Conservation (phyloP, 1,140 invertebrate genomes). For the Scaptodrosophila lebanonensis region DNA sequence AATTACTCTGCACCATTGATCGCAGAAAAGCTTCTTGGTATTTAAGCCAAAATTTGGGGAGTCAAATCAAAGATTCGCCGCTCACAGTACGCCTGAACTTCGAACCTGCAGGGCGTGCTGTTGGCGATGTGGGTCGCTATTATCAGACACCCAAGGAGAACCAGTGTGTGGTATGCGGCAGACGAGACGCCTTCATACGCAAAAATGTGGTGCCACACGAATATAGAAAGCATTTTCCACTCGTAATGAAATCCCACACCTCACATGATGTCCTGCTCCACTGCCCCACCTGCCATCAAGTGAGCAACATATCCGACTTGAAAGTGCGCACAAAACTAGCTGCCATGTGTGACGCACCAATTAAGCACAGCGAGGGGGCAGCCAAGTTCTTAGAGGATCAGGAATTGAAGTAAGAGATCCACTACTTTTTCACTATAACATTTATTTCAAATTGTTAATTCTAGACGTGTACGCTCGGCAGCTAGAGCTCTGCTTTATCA, state of each 20-base stretch:
- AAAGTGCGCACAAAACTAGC: slow-evolving; percentile 81
- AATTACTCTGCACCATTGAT: slow-evolving; percentile 88
- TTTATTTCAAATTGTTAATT: slow-evolving; percentile 23
- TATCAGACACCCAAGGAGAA: slow-evolving; percentile 87
- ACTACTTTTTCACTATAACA: background rate
- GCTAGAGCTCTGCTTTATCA: slow-evolving; percentile 82
- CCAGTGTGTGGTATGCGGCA: slow-evolving; percentile 90
- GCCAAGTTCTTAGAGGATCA: slow-evolving; percentile 70
- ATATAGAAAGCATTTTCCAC: slow-evolving; percentile 89
- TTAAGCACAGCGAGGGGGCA: slow-evolving; percentile 53
- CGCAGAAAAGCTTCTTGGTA: slow-evolving; percentile 90
- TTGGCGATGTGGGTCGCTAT: slow-evolving; percentile 84
- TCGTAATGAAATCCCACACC: slow-evolving; percentile 89
- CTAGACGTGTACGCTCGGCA: slow-evolving; percentile 82
- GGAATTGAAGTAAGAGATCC: slow-evolving; percentile 36
- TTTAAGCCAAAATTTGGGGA: slow-evolving; percentile 82
- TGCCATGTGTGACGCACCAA: slow-evolving; percentile 82
- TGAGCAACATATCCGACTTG: slow-evolving; percentile 84
- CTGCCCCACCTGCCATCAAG: slow-evolving; percentile 85
- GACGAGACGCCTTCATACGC: slow-evolving; percentile 83
- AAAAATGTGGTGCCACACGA: slow-evolving; percentile 91
- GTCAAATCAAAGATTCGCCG: slow-evolving; percentile 82
- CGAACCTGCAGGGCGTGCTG: slow-evolving; percentile 86
- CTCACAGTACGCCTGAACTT: slow-evolving; percentile 87
- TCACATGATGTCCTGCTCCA: slow-evolving; percentile 90